These are phyloP conservation scores for Leptosomus discolor DNA, from an alignment of 2,113 vertebrate genomes.

Conservation along the genomic window DNA sequence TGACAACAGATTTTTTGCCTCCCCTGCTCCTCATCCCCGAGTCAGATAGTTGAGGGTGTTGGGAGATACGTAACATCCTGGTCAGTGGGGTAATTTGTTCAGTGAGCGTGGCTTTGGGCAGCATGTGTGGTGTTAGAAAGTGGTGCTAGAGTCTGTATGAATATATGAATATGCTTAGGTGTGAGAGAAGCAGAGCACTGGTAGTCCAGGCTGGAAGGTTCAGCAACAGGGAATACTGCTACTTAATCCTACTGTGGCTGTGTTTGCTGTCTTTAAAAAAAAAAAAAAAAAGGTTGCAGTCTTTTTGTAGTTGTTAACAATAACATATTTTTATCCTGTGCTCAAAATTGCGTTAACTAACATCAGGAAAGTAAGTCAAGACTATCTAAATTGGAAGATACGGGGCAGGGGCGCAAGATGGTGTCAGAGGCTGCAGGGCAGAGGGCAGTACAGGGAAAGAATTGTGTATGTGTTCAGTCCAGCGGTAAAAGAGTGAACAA, in stretches of 20 bases:
- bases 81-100: background rate
- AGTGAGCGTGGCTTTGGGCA: background rate
- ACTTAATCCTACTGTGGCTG: background rate
- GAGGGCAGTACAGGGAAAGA: background rate
- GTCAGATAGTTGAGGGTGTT: background rate
- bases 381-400: background rate
- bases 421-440: background rate
- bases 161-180: background rate
- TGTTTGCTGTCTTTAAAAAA: background rate
- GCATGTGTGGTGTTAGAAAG: background rate
- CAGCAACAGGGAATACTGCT: background rate
- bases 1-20: background rate
- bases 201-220: background rate
- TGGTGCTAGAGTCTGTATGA: background rate
- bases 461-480: background rate
- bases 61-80: background rate
- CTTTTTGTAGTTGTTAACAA: background rate
- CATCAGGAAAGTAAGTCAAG: background rate
- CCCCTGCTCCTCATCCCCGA: fast-evolving
- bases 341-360: background rate
- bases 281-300: background rate
- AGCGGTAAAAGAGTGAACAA: background rate
- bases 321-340: background rate
- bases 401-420: fast-evolving
- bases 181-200: background rate